These are phyloP conservation scores for Agelas oroides DNA, from an alignment of 37 sponge, comb jelly and placozoan genomes.

Conservation along the genomic window DNA sequence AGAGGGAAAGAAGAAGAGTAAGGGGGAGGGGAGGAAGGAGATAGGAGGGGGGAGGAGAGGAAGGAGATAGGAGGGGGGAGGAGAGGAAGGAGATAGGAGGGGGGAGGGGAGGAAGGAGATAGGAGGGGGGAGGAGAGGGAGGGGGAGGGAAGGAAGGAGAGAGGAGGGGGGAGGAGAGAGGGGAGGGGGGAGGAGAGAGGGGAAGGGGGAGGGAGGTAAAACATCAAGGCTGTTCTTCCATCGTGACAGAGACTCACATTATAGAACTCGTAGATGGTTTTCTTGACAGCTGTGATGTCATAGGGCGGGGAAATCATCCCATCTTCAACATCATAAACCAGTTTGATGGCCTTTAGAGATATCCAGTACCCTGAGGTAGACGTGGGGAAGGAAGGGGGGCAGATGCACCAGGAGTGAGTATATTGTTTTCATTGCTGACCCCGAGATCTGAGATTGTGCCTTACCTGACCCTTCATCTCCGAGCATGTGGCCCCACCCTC, in stretches of 20 bases:
- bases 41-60: too few relatives aligned
- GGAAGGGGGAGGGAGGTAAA: too few relatives aligned
- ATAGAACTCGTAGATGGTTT: constrained; percentile 61
- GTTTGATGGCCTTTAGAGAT: constrained; percentile 79
- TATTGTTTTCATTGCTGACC: too few relatives aligned
- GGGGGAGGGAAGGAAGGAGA: too few relatives aligned
- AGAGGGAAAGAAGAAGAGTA: too few relatives aligned
- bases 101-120: too few relatives aligned
- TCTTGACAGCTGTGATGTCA: constrained; percentile 70
- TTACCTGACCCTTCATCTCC: constrained; percentile 97
- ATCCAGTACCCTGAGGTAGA: constrained; percentile 83
- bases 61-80: too few relatives aligned
- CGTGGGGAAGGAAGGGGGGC: neutral
- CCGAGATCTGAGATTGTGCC: too few relatives aligned
- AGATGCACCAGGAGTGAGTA: neutral
- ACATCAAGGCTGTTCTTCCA: too few relatives aligned
- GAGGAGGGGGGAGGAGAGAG: neutral
- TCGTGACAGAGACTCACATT: constrained; percentile 52
- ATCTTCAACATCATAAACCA: constrained; percentile 90
- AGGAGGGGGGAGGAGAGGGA: neutral
- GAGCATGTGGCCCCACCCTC: constrained; percentile 98
- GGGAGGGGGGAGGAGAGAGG: too few relatives aligned
- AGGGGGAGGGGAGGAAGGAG: too few relatives aligned
- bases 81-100: too few relatives aligned
- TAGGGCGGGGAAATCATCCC: constrained; percentile 54